phyloP scores from a whole-genome alignment of 1,140 invertebrate species.

The Drosophila sulfurigaster region DNA sequence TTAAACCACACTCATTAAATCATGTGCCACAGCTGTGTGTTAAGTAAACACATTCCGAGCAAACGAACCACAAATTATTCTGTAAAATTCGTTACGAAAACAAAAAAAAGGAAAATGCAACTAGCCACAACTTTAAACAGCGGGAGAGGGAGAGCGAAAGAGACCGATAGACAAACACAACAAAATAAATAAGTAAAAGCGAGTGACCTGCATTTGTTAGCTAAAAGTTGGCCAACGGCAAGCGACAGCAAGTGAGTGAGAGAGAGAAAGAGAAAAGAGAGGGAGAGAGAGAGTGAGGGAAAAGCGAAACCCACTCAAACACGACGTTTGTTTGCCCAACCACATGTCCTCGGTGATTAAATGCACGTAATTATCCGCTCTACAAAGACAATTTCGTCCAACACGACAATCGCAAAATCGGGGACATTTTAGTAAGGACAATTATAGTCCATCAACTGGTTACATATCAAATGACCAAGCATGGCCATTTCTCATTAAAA shows the following conservation, averaged over 20 bases:
- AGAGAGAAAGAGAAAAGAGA: conserved; percentile 1
- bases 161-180: conserved; percentile 36
- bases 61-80: conserved; percentile 74
- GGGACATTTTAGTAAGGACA: background rate
- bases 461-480: conserved; percentile 8
- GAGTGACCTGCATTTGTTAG: conserved; percentile 71
- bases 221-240: conserved; percentile 58
- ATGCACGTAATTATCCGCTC: conserved; percentile 61
- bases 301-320: conserved; percentile 13
- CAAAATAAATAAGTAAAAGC: conserved; percentile 66
- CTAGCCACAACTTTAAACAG: conserved; percentile 35
- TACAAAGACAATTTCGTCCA: conserved; percentile 20
- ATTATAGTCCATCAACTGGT: conserved; percentile 1
- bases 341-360: conserved; percentile 61
- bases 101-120: conserved; percentile 12
- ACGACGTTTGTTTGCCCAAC: conserved; percentile 34
- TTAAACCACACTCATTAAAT: conserved; percentile 46
- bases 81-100: conserved; percentile 40
- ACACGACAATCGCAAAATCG: conserved; percentile 43
- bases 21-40: conserved; percentile 9
- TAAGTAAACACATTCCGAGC: conserved; percentile 47
- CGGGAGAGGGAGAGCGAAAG: conserved; percentile 1
- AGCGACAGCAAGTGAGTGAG: background rate
- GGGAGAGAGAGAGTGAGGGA: background rate
- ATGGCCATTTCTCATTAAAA: conserved; percentile 31